phyloP scores from a whole-genome alignment of 2,113 vertebrate genomes.

The Symphodus melops region DNA sequence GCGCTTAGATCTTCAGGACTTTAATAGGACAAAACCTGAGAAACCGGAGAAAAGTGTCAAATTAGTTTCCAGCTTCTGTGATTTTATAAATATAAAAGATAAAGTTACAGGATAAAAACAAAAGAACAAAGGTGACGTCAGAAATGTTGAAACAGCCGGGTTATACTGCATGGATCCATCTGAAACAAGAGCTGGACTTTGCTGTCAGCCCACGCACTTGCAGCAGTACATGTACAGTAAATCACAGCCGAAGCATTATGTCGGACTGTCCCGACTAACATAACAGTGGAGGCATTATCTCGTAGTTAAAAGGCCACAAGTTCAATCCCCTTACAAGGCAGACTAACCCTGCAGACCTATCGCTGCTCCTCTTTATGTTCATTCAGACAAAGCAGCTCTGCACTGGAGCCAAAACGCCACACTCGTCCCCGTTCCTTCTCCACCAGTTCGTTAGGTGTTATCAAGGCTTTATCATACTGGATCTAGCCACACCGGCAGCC shows the following conservation, averaged over 20 bases:
- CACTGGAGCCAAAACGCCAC: neutral
- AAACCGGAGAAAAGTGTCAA: neutral
- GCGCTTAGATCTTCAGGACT: neutral
- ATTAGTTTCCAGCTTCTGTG: neutral
- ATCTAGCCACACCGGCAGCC: slow-evolving; percentile 21
- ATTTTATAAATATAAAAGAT: slow-evolving; percentile 12
- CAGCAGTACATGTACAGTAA: too few species aligned
- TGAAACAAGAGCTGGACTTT: neutral
- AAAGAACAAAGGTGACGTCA: neutral
- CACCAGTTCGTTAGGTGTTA: neutral
- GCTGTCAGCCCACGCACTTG: neutral
- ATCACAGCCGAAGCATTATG: neutral
- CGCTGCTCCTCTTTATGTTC: too few species aligned
- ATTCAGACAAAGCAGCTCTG: neutral
- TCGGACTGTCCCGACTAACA: neutral
- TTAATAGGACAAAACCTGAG: slow-evolving; percentile 8
- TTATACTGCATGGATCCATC: neutral
- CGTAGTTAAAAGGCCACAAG: neutral
- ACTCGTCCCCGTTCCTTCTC: neutral
- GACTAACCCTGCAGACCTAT: neutral
- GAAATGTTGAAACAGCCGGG: neutral
- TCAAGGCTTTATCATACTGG: slow-evolving; percentile 25
- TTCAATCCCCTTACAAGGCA: slow-evolving; percentile 2
- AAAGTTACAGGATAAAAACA: neutral
- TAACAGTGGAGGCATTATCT: neutral